Evolutionary conservation across 2,888 invertebrate species (phyloP).

Genomic region (Phalera bucephala): DNA sequence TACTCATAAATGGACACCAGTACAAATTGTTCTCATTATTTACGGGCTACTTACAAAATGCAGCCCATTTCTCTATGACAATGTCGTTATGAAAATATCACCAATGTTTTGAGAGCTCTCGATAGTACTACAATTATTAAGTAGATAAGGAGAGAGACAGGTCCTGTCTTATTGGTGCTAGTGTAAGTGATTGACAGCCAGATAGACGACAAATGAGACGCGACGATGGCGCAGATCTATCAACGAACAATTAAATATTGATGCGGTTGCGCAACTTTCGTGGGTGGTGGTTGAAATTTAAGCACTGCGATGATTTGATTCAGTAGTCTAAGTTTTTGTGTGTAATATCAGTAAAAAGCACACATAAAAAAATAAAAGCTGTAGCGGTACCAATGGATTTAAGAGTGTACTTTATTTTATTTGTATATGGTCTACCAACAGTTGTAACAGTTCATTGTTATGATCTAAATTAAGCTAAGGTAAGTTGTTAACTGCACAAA

Average conservation of each 20-base stretch:
- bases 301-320: no score
- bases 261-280: slow-evolving; percentile 13
- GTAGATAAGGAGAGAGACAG: background rate
- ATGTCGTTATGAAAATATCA: slow-evolving; percentile 11
- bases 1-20: slow-evolving; percentile 6
- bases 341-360: no score
- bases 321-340: no score
- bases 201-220: slow-evolving; percentile 40
- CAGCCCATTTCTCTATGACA: slow-evolving; percentile 13
- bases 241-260: slow-evolving; percentile 20
- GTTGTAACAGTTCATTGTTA: no score
- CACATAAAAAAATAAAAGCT: no score
- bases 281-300: no score
- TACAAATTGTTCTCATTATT: slow-evolving; percentile 23
- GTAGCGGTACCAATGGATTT: no score
- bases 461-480: no score
- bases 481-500: no score
- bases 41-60: slow-evolving; percentile 10
- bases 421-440: no score
- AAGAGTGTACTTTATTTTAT: no score
- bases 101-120: slow-evolving; percentile 14
- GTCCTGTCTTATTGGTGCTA: slow-evolving; percentile 15
- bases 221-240: slow-evolving; percentile 27
- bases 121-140: background rate
- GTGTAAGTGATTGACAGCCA: slow-evolving; percentile 18